Evolutionary conservation across 37 sponge, comb jelly and placozoan genomes (phyloP).

Genomic region (Oopsacas minuta): DNA sequence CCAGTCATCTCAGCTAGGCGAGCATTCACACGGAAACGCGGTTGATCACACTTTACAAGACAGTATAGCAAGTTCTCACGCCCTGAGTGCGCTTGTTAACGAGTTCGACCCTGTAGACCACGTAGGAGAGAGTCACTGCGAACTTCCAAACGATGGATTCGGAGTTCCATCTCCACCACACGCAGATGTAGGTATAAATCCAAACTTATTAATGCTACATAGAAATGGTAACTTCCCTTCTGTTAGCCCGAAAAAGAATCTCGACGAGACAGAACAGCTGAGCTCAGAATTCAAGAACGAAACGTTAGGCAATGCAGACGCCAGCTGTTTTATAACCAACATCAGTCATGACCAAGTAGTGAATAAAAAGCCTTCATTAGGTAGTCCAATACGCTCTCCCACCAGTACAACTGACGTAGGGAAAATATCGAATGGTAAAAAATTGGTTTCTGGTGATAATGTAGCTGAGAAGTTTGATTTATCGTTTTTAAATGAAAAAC

Average conservation of each 20-base stretch:
- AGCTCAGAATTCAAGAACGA: not conserved
- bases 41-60: not conserved
- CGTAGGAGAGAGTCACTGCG: not conserved
- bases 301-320: not conserved
- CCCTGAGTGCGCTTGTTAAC: not conserved
- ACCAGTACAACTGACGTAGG: not conserved
- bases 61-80: not conserved
- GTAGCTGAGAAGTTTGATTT: constrained; percentile 6
- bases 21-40: not conserved
- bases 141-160: not conserved
- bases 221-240: not conserved
- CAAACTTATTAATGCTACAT: not conserved
- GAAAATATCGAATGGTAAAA: not conserved
- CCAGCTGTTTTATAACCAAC: constrained; percentile 5
- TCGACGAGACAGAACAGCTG: not conserved
- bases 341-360: not conserved
- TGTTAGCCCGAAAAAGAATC: not conserved
- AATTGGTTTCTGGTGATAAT: not conserved
- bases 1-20: not conserved
- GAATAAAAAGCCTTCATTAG: not conserved
- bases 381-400: not conserved
- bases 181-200: not conserved
- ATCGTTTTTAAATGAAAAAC: constrained; percentile 10
- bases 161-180: not conserved
- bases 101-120: not conserved